Conservation (phyloP, 2,797 vertebrate genomes). For the Argya squamiceps region DNA sequence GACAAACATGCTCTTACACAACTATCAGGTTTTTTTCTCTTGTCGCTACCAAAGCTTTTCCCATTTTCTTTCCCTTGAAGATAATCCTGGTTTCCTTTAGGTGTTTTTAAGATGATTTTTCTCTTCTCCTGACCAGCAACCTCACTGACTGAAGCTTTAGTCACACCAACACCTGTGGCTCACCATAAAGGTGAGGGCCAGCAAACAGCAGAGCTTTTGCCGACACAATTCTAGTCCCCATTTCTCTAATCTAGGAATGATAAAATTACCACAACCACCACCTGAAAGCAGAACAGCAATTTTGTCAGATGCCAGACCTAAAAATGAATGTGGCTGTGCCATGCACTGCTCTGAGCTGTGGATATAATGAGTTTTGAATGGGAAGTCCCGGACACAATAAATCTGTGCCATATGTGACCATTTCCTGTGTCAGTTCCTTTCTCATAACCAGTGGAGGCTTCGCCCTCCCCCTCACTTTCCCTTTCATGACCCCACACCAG, state of each 20-base stretch:
- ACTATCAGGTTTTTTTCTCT: not conserved
- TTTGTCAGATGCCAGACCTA: constrained; percentile 72
- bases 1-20: not conserved
- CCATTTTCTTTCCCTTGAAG: not conserved
- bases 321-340: constrained; percentile 72
- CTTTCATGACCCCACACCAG: constrained; percentile 85
- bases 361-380: constrained; percentile 87
- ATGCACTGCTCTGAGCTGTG: constrained; percentile 71
- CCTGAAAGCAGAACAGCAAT: constrained; percentile 58
- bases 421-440: constrained; percentile 92
- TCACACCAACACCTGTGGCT: not conserved
- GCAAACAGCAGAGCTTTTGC: not conserved
- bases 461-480: constrained; percentile 60
- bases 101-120: not conserved
- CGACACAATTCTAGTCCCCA: not conserved
- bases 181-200: not conserved
- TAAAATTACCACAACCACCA: constrained; percentile 55
- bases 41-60: not conserved
- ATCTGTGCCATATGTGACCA: constrained; percentile 89
- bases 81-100: not conserved
- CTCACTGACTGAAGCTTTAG: not conserved
- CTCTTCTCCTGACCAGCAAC: not conserved
- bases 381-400: constrained; percentile 86
- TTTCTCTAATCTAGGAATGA: constrained; percentile 33
- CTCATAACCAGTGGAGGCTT: constrained; percentile 83